Base-by-base conservation (phyloP, 2,797 vertebrate genomes). In the Lepidocolaptes lacrymiger region DNA sequence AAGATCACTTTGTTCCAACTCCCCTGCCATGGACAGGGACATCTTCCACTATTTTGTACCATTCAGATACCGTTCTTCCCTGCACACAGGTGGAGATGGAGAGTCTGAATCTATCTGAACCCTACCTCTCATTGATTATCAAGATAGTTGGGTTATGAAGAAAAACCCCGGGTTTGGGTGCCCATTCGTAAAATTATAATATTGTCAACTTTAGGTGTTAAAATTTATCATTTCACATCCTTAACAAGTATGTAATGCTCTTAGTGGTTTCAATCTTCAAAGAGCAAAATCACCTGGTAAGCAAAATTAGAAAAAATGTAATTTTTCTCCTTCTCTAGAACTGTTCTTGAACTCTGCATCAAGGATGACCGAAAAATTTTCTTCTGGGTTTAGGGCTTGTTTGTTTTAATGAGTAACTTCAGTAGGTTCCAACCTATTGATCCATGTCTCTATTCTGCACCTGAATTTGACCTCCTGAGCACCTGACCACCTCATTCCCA, bases 381-480 rank as follows among this genome's bases (percentile, higher is more conserved):
- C 7, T 52, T 54, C 17, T 2, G 1, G 4, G 22, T 14, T 14
- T 15, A 46, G 44, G 2, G 1, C 24, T 68, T 24, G 11, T 67
- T 79, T 56, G 2, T 37, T 88, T 79, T 43, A 41, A n/a, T 51
- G 23, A 71, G 19, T 27, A 26, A 62, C 7, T 59, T 54, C n/a
- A 39, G 6, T 14, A 48, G 36, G 32, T 17, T 56, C 16, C 26
- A 34, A 1, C 22, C 14, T 61, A 1, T 20, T 14, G 12, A 7
- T 56, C 44, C 8, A 2, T 14, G 20, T 17, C 39, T 58, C 76
- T 44, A 48, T 69, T 87, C 59, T 43, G 12, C n/a, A 21, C 8
- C 22, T 23, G 21, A 26, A 24, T 73, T 76, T 69, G 21, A 8
- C 43, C 12, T 69, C 55, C 17, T 54, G 7, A 32, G 10, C 0